A percentile compares a stretch with the other conserved stretches of the same genome.
These are phyloP conservation scores for Stomatorhinus walkeri DNA, from an alignment of 2,797 vertebrate genomes.

Conservation along the genomic window DNA sequence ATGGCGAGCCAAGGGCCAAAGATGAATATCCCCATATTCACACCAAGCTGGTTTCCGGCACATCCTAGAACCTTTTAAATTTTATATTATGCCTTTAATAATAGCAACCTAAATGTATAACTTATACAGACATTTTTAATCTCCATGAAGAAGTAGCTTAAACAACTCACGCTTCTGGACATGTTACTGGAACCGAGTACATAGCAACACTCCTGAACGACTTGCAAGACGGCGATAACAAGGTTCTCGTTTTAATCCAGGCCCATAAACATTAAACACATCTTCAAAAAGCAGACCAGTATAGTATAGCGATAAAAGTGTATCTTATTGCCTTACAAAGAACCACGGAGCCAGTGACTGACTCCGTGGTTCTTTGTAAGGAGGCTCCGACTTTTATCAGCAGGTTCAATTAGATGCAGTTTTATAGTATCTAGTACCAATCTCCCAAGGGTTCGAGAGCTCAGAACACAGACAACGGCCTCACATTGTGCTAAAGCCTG, in stretches of 20 bases:
- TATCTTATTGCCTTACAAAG: not conserved
- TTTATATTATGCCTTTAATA: not conserved
- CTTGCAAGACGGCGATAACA: not conserved
- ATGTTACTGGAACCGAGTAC: not conserved
- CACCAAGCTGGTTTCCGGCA: not conserved
- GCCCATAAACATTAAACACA: not conserved
- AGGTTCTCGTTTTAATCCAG: not conserved
- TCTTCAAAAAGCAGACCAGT: not conserved
- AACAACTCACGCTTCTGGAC: not conserved
- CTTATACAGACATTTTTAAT: not conserved
- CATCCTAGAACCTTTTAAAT: not conserved
- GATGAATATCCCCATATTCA: not conserved
- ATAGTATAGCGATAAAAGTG: not conserved
- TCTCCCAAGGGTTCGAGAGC: slow-evolving; percentile 39
- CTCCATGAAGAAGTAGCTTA: not conserved
- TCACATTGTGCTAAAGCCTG: slow-evolving; percentile 46
- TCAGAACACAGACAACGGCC: slow-evolving; percentile 47
- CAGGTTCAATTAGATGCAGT: slow-evolving; percentile 37
- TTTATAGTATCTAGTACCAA: slow-evolving; percentile 49
- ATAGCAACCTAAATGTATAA: not conserved
- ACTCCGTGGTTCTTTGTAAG: not conserved
- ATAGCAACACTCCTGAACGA: not conserved
- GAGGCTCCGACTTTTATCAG: slow-evolving; percentile 33
- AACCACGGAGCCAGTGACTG: not conserved
- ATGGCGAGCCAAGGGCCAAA: not conserved